Conservation (phyloP, 1,140 invertebrate genomes). For the Drosophila kanapiae region DNA sequence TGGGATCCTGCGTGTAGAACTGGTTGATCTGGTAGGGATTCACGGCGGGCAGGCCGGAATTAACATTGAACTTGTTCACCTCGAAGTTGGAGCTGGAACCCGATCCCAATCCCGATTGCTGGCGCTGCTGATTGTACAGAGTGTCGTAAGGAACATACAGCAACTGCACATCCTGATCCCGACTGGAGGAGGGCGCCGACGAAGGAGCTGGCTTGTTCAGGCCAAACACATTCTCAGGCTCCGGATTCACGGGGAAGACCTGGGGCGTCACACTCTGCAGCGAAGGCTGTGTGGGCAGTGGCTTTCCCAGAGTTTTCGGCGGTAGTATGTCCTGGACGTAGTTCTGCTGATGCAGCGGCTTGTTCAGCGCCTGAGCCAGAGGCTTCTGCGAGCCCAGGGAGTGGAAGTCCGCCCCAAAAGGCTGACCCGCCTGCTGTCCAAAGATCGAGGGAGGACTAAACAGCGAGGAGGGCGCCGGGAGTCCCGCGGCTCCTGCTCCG, state of each 20-base stretch:
- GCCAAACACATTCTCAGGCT: constrained; percentile 54
- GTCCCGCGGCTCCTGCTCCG: constrained; percentile 34
- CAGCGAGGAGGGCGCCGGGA: constrained; percentile 66
- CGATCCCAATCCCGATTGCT: constrained; percentile 24
- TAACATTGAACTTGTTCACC: constrained; percentile 85
- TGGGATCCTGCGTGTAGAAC: constrained; percentile 82
- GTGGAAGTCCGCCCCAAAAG: constrained; percentile 63
- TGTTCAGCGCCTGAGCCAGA: constrained; percentile 61
- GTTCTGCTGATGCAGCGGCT: constrained; percentile 77
- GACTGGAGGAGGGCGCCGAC: constrained; percentile 1
- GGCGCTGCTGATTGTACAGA: constrained; percentile 87
- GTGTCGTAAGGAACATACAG: constrained; percentile 93
- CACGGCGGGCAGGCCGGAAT: constrained; percentile 58
- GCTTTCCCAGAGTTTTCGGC: constrained; percentile 54
- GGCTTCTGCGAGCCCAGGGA: constrained; percentile 59
- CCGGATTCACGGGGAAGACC: constrained; percentile 72
- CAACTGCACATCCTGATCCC: constrained; percentile 89
- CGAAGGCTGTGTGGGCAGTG: constrained; percentile 64
- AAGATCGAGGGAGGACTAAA: constrained; percentile 72
- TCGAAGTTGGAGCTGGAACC: constrained; percentile 59
- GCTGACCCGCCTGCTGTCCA: constrained; percentile 59
- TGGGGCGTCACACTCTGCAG: constrained; percentile 78
- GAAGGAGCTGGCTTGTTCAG: constrained; percentile 53
- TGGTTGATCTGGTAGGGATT: constrained; percentile 83
- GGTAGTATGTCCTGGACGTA: constrained; percentile 68